Conservation (phyloP, 1,140 invertebrate species). For the Probaryconus sp. region DNA sequence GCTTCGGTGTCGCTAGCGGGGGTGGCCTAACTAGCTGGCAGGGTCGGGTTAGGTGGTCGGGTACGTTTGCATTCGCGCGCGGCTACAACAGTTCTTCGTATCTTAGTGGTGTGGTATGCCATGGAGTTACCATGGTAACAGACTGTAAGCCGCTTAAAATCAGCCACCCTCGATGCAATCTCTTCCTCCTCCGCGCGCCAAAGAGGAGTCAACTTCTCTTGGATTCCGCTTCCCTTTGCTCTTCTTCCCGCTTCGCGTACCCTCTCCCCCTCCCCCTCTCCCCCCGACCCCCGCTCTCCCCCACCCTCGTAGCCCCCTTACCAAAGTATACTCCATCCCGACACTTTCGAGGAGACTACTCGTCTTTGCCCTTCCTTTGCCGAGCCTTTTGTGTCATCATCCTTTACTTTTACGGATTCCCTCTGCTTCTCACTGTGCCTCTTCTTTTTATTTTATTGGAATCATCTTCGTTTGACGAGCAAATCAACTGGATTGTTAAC, state of each 20-base stretch:
- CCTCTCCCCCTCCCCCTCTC: not conserved
- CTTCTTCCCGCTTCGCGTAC: constrained; percentile 9
- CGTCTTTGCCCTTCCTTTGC: not conserved
- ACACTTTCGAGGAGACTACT: constrained; percentile 17
- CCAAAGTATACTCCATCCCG: constrained; percentile 3
- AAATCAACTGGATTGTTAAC: too few relatives aligned
- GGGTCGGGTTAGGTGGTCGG: constrained; percentile 12
- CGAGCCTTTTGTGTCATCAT: constrained; percentile 20
- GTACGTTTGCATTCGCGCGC: not conserved
- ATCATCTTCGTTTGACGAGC: constrained; percentile 14
- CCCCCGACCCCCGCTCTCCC: not conserved
- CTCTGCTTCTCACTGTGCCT: not conserved
- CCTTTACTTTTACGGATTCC: constrained; percentile 19
- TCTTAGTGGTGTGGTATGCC: constrained; percentile 13
- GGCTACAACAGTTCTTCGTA: not conserved
- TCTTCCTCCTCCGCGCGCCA: constrained; percentile 28
- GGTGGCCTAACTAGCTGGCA: constrained; percentile 24
- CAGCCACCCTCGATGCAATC: constrained; percentile 46
- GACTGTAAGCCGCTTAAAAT: constrained; percentile 57
- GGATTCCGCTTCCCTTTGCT: constrained; percentile 19
- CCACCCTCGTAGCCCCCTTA: not conserved
- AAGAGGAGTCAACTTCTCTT: constrained; percentile 45
- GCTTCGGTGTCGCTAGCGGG: constrained; percentile 20
- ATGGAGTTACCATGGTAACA: constrained; percentile 52
- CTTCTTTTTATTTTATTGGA: constrained; percentile 8